Base-by-base conservation (phyloP, 2,797 vertebrate species). In the Lithobates sylvaticus region DNA sequence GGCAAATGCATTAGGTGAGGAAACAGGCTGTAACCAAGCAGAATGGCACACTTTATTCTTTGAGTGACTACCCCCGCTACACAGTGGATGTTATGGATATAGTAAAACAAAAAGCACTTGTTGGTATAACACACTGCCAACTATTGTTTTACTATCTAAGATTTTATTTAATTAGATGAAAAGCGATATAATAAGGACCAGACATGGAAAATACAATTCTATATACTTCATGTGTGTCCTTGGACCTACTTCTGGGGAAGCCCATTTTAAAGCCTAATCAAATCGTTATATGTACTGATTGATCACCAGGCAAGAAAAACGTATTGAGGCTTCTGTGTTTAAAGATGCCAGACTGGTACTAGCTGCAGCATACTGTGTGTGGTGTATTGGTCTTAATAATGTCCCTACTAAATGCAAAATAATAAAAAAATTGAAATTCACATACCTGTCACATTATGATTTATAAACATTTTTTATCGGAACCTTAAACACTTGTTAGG, bases 111-210 rank as follows among this genome's bases (percentile, higher is more conserved):
- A 39, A 86, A 86, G 78, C 72, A 70, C 71, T 86, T 76, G 39
- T 80, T 75, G 70, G 75, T 86, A 80, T 86, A 86, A 80, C 84
- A 81, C 78, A 68, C 23, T 75, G 54, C 34, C 71, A 74, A n/a
- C 2, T 29, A 83, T 72, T 81, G 69, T 79, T 76, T 86, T 86
- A 76, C 81, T 50, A 81, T 81, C 70, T 81, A 81, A 50, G 78
- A 80, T 81, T 81, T 26, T 75, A 74, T 50, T 54, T 69, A 85
- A 80, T 79, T 80, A 65, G 69, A 79, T 77, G 42, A 70, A 26
- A 81, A 75, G 73, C 39, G 69, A 23, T 68, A 80, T 77, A 72
- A 70, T 36, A 67, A 61, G 23, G 2, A 65, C 70, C 32, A 78
- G 18, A 61, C 3, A 61, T 21, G 3, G 21, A 8, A 9, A 9